Evolutionary conservation across 2,888 invertebrate species (phyloP).

Genomic region (Unio delphinus): DNA sequence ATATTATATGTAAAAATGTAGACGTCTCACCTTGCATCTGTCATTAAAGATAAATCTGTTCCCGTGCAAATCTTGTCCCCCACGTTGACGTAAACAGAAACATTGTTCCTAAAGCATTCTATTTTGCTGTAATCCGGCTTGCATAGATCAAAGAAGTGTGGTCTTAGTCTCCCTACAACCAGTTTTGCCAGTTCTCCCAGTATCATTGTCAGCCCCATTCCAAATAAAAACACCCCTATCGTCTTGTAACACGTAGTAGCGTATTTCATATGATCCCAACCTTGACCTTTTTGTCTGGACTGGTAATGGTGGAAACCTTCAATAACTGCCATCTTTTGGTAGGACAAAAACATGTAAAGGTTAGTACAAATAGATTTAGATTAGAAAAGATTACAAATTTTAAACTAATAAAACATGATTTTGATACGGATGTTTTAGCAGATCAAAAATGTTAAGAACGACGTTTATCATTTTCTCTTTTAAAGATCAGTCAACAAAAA

Average conservation of each 20-base stretch:
- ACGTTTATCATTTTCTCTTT: no score
- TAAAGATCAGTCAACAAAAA: no score
- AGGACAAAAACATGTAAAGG: background rate
- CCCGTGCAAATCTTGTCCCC: conserved; percentile 47
- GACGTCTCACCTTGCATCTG: conserved; percentile 41
- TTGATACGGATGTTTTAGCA: no score
- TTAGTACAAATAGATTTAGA: no score
- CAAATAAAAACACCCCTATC: conserved; percentile 80
- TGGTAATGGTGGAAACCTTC: background rate
- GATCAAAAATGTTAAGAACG: no score
- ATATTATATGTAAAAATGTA: background rate
- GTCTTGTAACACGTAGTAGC: background rate
- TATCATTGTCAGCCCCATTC: conserved; percentile 86
- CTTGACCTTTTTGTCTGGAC: background rate
- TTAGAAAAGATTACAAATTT: no score
- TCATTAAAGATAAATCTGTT: conserved; percentile 17
- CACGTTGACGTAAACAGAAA: conserved; percentile 20
- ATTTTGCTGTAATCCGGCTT: conserved; percentile 74
- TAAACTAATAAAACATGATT: no score
- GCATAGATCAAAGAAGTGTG: conserved; percentile 93
- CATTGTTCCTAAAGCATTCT: background rate
- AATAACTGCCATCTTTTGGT: background rate
- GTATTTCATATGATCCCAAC: background rate
- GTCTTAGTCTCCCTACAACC: conserved; percentile 90
- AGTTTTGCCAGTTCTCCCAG: conserved; percentile 95